Conservation (phyloP, 2,113 vertebrate species). For the Tragelaphus buxtoni region DNA sequence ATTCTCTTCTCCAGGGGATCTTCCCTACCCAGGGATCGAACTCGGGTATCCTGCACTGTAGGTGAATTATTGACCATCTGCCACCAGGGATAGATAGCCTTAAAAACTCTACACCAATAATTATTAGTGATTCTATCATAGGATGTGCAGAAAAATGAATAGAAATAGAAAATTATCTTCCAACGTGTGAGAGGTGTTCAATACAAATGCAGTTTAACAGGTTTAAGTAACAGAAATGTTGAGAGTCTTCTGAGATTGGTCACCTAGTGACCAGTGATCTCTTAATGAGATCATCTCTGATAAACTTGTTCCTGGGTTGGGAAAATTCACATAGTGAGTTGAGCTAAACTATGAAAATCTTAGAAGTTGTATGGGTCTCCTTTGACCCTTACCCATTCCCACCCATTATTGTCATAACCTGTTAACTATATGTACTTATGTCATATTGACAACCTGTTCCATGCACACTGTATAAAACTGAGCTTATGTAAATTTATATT, state of each 20-base stretch:
- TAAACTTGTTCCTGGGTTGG: not conserved
- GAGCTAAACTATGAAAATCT: not conserved
- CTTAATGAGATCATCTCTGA: not conserved
- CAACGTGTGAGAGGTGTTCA: not conserved
- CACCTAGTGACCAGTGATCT: too few species aligned
- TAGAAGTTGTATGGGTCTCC: not conserved
- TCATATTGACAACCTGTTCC: not conserved
- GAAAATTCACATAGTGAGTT: not conserved
- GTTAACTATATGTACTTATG: not conserved
- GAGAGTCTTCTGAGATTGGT: not conserved
- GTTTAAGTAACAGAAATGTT: not conserved
- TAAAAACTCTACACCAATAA: not conserved
- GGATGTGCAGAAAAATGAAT: not conserved
- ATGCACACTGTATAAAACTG: not conserved
- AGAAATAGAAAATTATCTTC: not conserved
- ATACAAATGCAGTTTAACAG: not conserved
- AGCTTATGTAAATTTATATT: not conserved
- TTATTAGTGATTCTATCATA: not conserved
- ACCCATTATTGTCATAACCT: not conserved
- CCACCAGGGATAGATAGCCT: not conserved
- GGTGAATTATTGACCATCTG: not conserved
- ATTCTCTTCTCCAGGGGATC: not conserved
- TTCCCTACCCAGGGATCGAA: not conserved
- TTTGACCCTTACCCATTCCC: not conserved
- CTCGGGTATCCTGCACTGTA: not conserved